phyloP scores from a whole-genome alignment of 2,797 vertebrate genomes.

The Gallinago nigripennis region DNA sequence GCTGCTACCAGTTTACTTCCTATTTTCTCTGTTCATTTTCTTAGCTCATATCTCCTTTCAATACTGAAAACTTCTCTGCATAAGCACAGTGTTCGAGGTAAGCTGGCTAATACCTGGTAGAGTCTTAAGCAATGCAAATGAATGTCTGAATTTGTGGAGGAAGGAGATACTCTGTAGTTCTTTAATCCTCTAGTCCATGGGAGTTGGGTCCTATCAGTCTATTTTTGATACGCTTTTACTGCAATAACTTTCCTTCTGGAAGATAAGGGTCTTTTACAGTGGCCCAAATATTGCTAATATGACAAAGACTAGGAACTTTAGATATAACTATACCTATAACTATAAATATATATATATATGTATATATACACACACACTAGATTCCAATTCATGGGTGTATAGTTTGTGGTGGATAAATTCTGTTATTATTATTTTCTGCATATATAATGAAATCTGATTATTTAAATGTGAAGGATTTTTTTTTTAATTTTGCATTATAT shows the following conservation, averaged over 20 bases:
- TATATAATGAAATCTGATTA: neutral
- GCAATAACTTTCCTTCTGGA: neutral
- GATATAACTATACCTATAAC: neutral
- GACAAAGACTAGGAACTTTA: neutral
- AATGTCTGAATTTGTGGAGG: fast-evolving
- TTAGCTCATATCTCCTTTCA: neutral
- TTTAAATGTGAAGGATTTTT: neutral
- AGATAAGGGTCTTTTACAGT: neutral
- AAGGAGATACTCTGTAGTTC: neutral
- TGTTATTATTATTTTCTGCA: neutral
- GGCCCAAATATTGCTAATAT: neutral
- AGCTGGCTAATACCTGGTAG: neutral
- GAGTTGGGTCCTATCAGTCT: neutral
- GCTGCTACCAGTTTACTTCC: neutral
- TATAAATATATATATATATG: too few species aligned
- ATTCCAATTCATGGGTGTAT: neutral
- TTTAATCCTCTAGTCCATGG: neutral
- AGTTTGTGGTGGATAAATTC: neutral
- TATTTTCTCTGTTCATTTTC: neutral
- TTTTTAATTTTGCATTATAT: neutral
- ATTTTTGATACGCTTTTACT: neutral
- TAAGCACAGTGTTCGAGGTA: neutral
- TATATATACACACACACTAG: neutral
- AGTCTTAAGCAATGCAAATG: neutral
- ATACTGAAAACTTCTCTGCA: neutral